Evolutionary conservation across 2,888 invertebrate genomes (phyloP).

Genomic region (Limnephilus marmoratus): DNA sequence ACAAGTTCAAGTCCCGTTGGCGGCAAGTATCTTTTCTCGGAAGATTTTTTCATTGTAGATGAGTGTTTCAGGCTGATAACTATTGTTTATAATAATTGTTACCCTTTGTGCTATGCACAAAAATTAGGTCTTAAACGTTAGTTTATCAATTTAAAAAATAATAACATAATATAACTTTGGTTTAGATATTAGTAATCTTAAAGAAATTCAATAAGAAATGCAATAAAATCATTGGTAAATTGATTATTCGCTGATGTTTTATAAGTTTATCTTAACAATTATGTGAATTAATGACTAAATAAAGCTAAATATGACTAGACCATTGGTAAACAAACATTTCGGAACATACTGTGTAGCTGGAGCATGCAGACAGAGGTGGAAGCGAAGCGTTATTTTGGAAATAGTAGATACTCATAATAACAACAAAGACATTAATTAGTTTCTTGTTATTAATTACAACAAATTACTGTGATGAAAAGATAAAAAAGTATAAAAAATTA

Average conservation of each 20-base stretch:
- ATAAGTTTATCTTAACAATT: background rate
- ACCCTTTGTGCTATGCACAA: too few species aligned
- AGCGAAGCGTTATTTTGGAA: constrained; percentile 63
- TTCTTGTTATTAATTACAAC: constrained; percentile 59
- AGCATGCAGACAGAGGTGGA: constrained; percentile 63
- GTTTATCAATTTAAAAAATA: too few species aligned
- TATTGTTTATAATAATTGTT: too few species aligned
- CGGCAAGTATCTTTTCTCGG: too few species aligned
- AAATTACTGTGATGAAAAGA: constrained; percentile 60
- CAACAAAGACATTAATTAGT: constrained; percentile 58
- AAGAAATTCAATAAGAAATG: background rate
- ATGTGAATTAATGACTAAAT: background rate
- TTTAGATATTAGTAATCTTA: too few species aligned
- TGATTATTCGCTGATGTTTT: background rate
- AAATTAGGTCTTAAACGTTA: too few species aligned
- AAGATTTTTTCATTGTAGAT: too few species aligned
- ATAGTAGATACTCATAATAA: constrained; percentile 38
- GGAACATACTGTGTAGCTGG: constrained; percentile 60
- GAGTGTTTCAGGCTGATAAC: too few species aligned
- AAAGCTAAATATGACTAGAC: constrained; percentile 18
- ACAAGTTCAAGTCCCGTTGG: too few species aligned
- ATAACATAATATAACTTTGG: too few species aligned
- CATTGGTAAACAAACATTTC: constrained; percentile 58
- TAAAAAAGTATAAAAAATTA: constrained; percentile 57
- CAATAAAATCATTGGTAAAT: background rate